Percentiles rank a stretch among this genome's conserved stretches.
These are phyloP conservation scores for Metalampra italica DNA, from an alignment of 2,888 invertebrate species.

Conservation along the genomic window DNA sequence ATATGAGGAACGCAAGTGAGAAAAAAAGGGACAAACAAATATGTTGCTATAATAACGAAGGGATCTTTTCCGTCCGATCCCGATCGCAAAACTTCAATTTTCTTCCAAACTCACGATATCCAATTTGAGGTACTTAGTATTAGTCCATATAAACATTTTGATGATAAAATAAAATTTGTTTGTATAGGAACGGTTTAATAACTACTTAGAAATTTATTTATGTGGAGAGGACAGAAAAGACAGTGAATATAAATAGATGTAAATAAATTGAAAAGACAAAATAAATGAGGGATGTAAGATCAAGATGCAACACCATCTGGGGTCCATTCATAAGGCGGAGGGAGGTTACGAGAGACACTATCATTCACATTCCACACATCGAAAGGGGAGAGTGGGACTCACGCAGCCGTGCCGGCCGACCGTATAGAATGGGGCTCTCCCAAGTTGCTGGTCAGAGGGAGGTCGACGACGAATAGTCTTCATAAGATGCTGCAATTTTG, in stretches of 20 bases:
- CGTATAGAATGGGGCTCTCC: slow-evolving; percentile 69
- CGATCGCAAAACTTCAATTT: slow-evolving; percentile 9
- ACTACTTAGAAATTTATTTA: neutral
- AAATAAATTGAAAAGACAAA: slow-evolving; percentile 14
- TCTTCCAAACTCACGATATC: slow-evolving; percentile 1
- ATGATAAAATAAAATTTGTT: neutral
- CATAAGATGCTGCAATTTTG: slow-evolving; percentile 84
- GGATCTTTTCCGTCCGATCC: slow-evolving; percentile 8
- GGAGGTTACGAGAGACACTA: slow-evolving; percentile 43
- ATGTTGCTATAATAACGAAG: slow-evolving; percentile 12
- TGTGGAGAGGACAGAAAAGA: neutral
- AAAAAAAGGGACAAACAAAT: slow-evolving; percentile 13
- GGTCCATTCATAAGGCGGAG: slow-evolving; percentile 44
- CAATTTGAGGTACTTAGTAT: slow-evolving; percentile 1
- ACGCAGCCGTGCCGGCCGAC: slow-evolving; percentile 63
- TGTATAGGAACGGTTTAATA: neutral
- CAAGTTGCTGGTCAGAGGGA: slow-evolving; percentile 80
- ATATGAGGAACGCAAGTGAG: slow-evolving; percentile 10
- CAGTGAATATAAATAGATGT: neutral
- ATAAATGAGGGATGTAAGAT: slow-evolving; percentile 23
- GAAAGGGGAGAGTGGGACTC: slow-evolving; percentile 69
- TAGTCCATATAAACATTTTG: neutral
- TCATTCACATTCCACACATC: slow-evolving; percentile 72
- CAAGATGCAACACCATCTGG: slow-evolving; percentile 54
- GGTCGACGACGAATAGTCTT: slow-evolving; percentile 85